phyloP scores from a whole-genome alignment of 2,113 vertebrate genomes.

The Tinamus guttatus region DNA sequence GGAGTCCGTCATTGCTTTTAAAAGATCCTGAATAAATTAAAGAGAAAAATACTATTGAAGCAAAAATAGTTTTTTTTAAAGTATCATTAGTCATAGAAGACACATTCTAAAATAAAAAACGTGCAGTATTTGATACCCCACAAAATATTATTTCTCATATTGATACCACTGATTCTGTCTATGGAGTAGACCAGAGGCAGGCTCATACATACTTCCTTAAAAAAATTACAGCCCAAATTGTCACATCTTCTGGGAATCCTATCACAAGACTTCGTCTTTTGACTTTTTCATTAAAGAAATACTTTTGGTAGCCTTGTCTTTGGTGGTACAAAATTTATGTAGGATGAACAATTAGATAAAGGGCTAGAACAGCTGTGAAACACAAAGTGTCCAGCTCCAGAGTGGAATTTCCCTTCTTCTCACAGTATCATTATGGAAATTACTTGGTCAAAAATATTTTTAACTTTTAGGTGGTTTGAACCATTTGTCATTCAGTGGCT shows the following conservation, averaged over 20 bases:
- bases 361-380: neutral
- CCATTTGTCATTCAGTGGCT: constrained; percentile 99
- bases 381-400: neutral
- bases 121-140: neutral
- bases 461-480: constrained; percentile 91
- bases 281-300: neutral
- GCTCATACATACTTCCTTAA: neutral
- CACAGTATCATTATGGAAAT: neutral
- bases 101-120: neutral
- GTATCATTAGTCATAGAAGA: neutral
- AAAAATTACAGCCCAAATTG: neutral
- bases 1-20: neutral
- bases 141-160: neutral
- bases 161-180: neutral
- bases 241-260: too few species aligned
- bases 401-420: neutral
- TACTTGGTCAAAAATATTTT: neutral
- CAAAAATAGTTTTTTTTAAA: neutral
- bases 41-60: neutral
- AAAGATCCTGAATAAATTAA: neutral
- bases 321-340: neutral
- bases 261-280: too few species aligned
- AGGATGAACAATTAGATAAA: neutral
- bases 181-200: neutral
- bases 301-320: neutral